Base-by-base conservation (phyloP, 2,113 vertebrate genomes). In the Lasiurus borealis region DNA sequence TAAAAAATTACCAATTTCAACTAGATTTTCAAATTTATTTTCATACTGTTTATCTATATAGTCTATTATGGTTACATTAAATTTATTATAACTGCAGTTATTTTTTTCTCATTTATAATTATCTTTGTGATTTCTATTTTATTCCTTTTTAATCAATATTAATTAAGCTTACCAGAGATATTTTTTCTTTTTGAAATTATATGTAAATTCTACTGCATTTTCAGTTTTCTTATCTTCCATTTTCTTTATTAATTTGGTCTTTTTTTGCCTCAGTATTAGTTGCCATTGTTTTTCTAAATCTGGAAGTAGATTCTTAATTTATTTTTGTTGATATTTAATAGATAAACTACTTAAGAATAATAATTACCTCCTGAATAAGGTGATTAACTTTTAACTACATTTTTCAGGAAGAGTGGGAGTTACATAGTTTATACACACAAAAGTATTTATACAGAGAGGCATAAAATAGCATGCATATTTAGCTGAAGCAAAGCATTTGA, bases 101-200 rank as follows among this genome's bases (percentile, higher is more conserved):
- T 34, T 85, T 85, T 80, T 59, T 66, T 27, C 69, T 71, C 12
- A 12, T 46, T 78, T 95, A 31, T 76, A n/a, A 83, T 66, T 44
- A 62, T 85, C 90, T 89, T 82, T 90, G 14, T 50, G 7, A 54
- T 90, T 95, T 85, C 5, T 29, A n/a, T 27, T 57, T 73, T 90
- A 66, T 64, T 86, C 5, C 19, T 50, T 86, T 62, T 48, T 23
- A 3, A 62, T 27, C 59, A 62, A 62, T 66, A 31, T 31, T 40
- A 85, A 18, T 12, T 34, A 89, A 40, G 1, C 13, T 91, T 6
- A 34, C 21, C 4, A 52, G n/a, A 75, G 14, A 50, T 68, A 40
- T 40, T 86, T 90, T 77, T 76, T 13, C 11, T 62, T 71, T 88
- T 82, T 36, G 6, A 82, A 76, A 64, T 66, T 81, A 54, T 34